phyloP scores from a whole-genome alignment of 2,888 invertebrate species.

The Odontomyia ornata region DNA sequence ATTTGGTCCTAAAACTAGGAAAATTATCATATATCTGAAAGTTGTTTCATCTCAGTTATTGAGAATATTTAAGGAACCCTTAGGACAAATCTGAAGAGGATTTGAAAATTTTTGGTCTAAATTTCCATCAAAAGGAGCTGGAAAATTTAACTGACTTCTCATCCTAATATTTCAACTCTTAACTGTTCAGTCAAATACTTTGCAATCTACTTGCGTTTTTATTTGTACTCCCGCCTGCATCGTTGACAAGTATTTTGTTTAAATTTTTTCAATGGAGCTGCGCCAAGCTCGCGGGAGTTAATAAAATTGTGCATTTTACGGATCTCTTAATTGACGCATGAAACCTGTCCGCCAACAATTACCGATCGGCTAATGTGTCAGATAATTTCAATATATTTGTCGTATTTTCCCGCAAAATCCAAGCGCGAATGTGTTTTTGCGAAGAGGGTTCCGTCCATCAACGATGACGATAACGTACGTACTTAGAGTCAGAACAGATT shows the following conservation, averaged over 20 bases:
- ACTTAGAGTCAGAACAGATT: neutral
- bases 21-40: neutral
- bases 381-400: conserved; percentile 39
- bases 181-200: neutral
- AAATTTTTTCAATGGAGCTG: conserved; percentile 36
- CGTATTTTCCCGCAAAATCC: conserved; percentile 24
- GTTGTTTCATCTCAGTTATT: too few species aligned
- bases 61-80: too few species aligned
- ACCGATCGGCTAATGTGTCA: conserved; percentile 34
- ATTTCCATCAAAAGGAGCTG: too few species aligned
- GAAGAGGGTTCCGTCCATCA: conserved; percentile 19
- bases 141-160: too few species aligned
- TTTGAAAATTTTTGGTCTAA: too few species aligned
- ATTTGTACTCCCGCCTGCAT: neutral
- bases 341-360: conserved; percentile 31
- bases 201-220: conserved; percentile 2
- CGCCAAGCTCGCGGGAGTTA: neutral
- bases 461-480: conserved; percentile 3
- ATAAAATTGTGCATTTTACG: conserved; percentile 41
- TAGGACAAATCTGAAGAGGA: too few species aligned
- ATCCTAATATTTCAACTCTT: too few species aligned
- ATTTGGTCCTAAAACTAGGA: neutral
- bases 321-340: conserved; percentile 38
- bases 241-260: conserved; percentile 31
- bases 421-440: neutral